Evolutionary conservation across 2,888 invertebrate species (phyloP), one percentile per base, ranked within the genome.

Genomic region (Meghimatium bilineatum): DNA sequence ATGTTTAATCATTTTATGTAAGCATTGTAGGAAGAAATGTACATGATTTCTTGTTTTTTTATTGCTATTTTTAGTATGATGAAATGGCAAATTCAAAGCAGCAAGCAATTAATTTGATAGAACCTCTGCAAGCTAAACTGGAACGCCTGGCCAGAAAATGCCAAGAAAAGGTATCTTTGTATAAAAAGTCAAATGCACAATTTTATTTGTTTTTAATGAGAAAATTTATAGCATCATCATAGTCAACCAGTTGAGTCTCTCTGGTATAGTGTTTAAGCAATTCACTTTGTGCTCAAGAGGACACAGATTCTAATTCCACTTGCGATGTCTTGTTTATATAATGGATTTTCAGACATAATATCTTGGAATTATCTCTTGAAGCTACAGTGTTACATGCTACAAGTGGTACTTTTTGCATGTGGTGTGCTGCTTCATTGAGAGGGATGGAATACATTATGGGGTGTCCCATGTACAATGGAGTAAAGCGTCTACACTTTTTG

Each of bases 81-180:
- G 88, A 89, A 36, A 82, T 90, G 85, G 89, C 90, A 63, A 76
- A 86, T 26, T 83, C 85, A n/a, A 91, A 89, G 79, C 85, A 88
- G 67, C 88, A 89, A 66, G 88, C 90, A 12, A 80, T 87, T 67
- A 83, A 85, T 52, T 86, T 87, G 38, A 85, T 91, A 29, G 89
- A 90, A 12, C 87, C 90, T 56, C 82, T 92, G 29, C 86, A 90
- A 85, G 89, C 90, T n/a, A 89, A 89, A 75, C 88, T 92, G 38
- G 87, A 89, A 36, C 88, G 90, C 71, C 87, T 92, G 34, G 86
- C 89, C 32, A 88, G 90, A 81, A 90, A 90, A 66, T 92, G 92
- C 85, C 89, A 88, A 85, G 90, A 91, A 83, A 92, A 92, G 90
- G 91, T 91, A 85, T 56, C 87, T 52, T 26, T 32, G 23, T n/a